These are phyloP conservation scores for Lottia scabra DNA, from an alignment of 2,888 invertebrate genomes.

Conservation along the genomic window DNA sequence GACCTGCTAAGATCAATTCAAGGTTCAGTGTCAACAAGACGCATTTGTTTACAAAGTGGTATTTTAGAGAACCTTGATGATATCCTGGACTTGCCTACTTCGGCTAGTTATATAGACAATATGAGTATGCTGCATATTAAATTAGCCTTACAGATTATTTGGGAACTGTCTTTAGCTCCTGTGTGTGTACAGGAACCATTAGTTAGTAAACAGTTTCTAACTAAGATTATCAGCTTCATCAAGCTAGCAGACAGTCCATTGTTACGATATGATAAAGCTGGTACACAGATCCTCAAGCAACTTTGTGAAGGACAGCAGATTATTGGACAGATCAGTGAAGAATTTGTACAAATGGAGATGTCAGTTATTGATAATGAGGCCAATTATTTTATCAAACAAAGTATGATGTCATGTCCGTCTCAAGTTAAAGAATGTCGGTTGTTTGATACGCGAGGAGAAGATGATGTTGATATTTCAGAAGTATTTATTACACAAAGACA, in stretches of 20 bases:
- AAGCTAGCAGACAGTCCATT: background rate
- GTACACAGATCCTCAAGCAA: slow-evolving; percentile 7
- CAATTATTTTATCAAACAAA: slow-evolving; percentile 29
- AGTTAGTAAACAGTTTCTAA: background rate
- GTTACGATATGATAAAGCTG: background rate
- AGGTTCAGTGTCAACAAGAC: background rate
- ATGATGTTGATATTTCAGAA: slow-evolving; percentile 32
- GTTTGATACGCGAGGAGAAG: slow-evolving; percentile 34
- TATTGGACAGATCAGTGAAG: slow-evolving; percentile 34
- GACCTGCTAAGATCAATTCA: background rate
- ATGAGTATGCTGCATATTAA: background rate
- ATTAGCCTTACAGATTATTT: background rate
- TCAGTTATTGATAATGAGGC: slow-evolving; percentile 31
- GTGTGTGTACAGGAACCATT: background rate
- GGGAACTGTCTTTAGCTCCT: background rate
- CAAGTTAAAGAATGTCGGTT: slow-evolving; percentile 33
- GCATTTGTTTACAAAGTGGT: background rate
- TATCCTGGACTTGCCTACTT: background rate
- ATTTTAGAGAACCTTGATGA: background rate
- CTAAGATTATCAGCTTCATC: background rate
- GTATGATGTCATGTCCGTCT: slow-evolving; percentile 21
- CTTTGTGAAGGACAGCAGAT: slow-evolving; percentile 41
- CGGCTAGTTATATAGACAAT: background rate
- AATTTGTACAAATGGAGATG: slow-evolving; percentile 31
- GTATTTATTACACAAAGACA: slow-evolving; percentile 25